Percentiles rank a stretch among this genome's conserved stretches.
phyloP scores from a whole-genome alignment of 2,888 invertebrate species.

The Acanthosepion esculentum region DNA sequence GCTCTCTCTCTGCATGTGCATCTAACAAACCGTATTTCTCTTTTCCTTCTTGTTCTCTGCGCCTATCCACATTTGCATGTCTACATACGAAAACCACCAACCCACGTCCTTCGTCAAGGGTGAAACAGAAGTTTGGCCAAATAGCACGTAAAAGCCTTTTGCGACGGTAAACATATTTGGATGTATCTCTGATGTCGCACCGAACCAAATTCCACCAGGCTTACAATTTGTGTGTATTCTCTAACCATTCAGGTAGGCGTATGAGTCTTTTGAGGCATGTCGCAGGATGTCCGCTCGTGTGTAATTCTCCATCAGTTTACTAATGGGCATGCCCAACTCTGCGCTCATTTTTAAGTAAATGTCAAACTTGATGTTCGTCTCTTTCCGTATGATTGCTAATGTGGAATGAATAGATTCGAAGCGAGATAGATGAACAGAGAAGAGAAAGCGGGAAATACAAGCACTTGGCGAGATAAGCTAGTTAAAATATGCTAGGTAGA shows the following conservation, averaged over 20 bases:
- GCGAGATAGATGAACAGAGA: not conserved
- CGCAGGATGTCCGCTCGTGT: not conserved
- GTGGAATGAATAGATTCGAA: not conserved
- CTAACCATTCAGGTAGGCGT: not conserved
- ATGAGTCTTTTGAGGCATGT: not conserved
- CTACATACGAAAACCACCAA: too few species aligned
- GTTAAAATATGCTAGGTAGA: too few species aligned
- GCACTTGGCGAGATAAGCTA: too few species aligned
- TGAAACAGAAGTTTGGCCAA: not conserved
- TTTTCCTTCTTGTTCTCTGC: too few species aligned
- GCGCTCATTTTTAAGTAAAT: not conserved
- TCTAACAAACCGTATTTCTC: too few species aligned
- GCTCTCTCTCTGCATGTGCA: too few species aligned
- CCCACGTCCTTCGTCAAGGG: not conserved
- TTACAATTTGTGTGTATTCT: not conserved
- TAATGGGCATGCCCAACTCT: constrained; percentile 14
- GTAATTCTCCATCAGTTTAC: not conserved
- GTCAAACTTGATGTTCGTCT: constrained; percentile 18
- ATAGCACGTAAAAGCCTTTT: not conserved
- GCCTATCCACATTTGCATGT: too few species aligned
- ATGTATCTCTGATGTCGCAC: not conserved
- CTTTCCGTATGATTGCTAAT: constrained; percentile 1
- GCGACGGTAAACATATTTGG: not conserved
- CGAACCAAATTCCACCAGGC: not conserved
- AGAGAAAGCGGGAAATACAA: too few species aligned